These are phyloP conservation scores for Hemichromis elongatus DNA, from an alignment of 2,113 vertebrate species.

Conservation along the genomic window DNA sequence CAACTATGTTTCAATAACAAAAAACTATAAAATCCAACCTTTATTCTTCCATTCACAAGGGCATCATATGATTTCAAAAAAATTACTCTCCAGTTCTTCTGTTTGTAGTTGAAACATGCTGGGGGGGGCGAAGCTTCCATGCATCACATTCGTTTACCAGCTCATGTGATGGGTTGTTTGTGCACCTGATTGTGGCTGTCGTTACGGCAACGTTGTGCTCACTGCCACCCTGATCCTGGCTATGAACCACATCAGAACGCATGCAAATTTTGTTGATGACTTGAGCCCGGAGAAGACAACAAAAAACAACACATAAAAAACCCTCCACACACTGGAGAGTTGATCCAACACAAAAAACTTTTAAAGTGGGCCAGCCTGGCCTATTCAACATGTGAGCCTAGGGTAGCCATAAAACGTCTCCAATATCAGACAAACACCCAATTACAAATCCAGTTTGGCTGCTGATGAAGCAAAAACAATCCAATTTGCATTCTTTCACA, in stretches of 20 bases:
- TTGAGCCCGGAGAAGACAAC: background rate
- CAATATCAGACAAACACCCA: conserved; percentile 33
- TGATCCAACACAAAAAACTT: conserved; percentile 12
- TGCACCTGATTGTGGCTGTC: background rate
- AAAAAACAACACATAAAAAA: background rate
- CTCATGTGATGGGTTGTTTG: conserved; percentile 5
- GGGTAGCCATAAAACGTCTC: conserved; percentile 13
- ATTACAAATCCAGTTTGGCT: conserved; percentile 36
- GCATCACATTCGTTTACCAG: background rate
- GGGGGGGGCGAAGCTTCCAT: background rate
- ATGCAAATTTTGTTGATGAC: background rate
- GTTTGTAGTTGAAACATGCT: conserved; percentile 42
- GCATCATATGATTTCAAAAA: background rate
- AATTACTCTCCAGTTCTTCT: background rate
- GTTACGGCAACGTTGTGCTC: background rate
- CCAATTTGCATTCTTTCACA: conserved; percentile 24
- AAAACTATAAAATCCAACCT: background rate
- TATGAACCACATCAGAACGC: background rate
- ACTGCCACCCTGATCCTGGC: background rate
- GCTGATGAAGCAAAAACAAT: conserved; percentile 3
- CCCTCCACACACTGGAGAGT: background rate
- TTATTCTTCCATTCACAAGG: background rate
- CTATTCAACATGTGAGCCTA: background rate
- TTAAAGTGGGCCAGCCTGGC: background rate
- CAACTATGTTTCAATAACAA: background rate